Evolutionary conservation across 2,888 invertebrate species (phyloP).

Genomic region (Thecophora atra): DNA sequence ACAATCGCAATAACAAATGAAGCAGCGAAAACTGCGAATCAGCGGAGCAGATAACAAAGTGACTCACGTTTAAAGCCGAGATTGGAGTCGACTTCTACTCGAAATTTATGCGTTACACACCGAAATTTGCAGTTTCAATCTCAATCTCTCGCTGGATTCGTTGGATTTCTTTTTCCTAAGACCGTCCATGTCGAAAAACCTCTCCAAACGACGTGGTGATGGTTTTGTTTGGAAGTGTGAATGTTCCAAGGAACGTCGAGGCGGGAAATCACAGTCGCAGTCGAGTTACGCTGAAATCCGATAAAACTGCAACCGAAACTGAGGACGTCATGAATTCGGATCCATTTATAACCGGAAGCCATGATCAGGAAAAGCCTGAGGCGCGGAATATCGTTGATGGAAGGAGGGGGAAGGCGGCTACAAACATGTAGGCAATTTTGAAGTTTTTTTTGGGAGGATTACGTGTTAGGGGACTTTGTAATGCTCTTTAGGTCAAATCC

Average conservation of each 20-base stretch:
- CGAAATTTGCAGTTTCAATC: conserved; percentile 28
- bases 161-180: background rate
- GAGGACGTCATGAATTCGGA: background rate
- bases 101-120: conserved; percentile 31
- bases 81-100: conserved; percentile 12
- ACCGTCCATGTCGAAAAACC: no score
- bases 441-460: no score
- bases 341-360: background rate
- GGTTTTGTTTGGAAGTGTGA: background rate
- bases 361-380: background rate
- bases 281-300: conserved; percentile 9
- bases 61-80: conserved; percentile 20
- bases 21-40: background rate
- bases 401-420: no score
- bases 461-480: no score
- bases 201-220: no score
- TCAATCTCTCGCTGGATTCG: background rate
- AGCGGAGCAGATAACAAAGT: conserved; percentile 1
- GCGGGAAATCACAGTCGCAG: background rate
- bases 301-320: conserved; percentile 14
- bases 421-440: no score
- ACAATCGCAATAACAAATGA: conserved; percentile 21
- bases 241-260: background rate
- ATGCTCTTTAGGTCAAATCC: no score
- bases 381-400: no score